Percentiles rank a stretch among this genome's conserved stretches.
These are phyloP conservation scores for Brienomyrus brachyistius DNA, from an alignment of 2,113 vertebrate genomes.

Conservation along the genomic window DNA sequence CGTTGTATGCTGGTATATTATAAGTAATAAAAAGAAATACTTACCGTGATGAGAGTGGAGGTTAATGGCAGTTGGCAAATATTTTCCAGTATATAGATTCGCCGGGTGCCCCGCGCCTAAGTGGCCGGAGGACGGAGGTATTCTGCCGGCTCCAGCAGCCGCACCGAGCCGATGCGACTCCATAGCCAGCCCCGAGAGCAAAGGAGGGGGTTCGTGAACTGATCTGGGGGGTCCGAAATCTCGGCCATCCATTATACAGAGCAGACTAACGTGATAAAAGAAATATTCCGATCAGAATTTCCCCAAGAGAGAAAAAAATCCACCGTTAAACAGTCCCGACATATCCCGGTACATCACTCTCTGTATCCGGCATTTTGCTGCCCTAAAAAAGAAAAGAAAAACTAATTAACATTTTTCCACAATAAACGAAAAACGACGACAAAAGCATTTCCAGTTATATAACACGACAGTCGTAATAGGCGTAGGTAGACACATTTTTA, in stretches of 20 bases:
- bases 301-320: slow-evolving; percentile 40
- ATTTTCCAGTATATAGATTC: slow-evolving; percentile 80
- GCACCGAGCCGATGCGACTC: slow-evolving; percentile 81
- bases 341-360: slow-evolving; percentile 54
- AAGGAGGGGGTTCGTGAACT: slow-evolving; percentile 79
- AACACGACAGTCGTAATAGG: slow-evolving; percentile 2
- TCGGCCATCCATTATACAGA: slow-evolving; percentile 94
- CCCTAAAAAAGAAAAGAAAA: slow-evolving; percentile 53
- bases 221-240: slow-evolving; percentile 88
- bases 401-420: slow-evolving; percentile 20
- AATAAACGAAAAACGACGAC: slow-evolving; percentile 6
- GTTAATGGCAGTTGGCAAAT: slow-evolving; percentile 78
- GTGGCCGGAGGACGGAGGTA: slow-evolving; percentile 73
- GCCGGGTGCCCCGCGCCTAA: slow-evolving; percentile 72
- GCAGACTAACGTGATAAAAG: slow-evolving; percentile 51
- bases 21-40: slow-evolving; percentile 37
- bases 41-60: slow-evolving; percentile 87
- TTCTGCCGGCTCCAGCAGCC: slow-evolving; percentile 70
- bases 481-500: not conserved
- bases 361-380: slow-evolving; percentile 62
- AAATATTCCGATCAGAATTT: slow-evolving; percentile 55
- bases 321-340: slow-evolving; percentile 59
- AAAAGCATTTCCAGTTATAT: not conserved
- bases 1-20: not conserved
- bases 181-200: slow-evolving; percentile 83